phyloP scores from a whole-genome alignment of 2,113 vertebrate genomes.

The Phycodurus eques region DNA sequence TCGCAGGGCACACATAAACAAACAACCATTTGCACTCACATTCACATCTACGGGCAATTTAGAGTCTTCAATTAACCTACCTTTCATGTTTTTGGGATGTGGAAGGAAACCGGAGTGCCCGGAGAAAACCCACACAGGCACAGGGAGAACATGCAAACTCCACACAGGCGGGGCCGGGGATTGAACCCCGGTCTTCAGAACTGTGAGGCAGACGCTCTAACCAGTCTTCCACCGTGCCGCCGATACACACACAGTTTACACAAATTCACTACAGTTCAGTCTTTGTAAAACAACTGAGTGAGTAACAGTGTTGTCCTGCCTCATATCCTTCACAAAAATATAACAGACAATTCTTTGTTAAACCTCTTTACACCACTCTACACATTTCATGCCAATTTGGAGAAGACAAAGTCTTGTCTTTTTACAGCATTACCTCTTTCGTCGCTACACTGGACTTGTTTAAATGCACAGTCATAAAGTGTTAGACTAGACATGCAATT shows the following conservation, averaged over 20 bases:
- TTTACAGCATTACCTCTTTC: neutral
- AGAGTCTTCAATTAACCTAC: too few relatives aligned
- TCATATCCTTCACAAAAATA: neutral
- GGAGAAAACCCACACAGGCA: too few relatives aligned
- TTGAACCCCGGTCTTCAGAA: too few relatives aligned
- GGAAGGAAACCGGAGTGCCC: too few relatives aligned
- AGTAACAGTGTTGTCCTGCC: neutral
- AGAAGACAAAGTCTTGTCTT: neutral
- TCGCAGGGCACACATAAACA: too few relatives aligned
- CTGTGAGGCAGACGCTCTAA: too few relatives aligned
- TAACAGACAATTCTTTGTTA: neutral
- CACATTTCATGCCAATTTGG: neutral
- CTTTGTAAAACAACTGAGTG: neutral
- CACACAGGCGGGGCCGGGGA: too few relatives aligned
- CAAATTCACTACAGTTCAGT: neutral
- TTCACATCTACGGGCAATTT: too few relatives aligned
- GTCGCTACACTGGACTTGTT: neutral
- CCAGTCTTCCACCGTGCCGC: too few relatives aligned
- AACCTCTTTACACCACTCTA: neutral
- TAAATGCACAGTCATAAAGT: neutral
- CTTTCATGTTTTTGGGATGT: too few relatives aligned
- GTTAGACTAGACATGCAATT: neutral
- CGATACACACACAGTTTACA: neutral
- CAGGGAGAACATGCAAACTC: too few relatives aligned
- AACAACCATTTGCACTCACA: too few relatives aligned